A percentile compares a stretch with the other conserved stretches of the same genome.
Evolutionary conservation across 2,888 invertebrate genomes (phyloP).

Genomic region (Microchrysa polita): DNA sequence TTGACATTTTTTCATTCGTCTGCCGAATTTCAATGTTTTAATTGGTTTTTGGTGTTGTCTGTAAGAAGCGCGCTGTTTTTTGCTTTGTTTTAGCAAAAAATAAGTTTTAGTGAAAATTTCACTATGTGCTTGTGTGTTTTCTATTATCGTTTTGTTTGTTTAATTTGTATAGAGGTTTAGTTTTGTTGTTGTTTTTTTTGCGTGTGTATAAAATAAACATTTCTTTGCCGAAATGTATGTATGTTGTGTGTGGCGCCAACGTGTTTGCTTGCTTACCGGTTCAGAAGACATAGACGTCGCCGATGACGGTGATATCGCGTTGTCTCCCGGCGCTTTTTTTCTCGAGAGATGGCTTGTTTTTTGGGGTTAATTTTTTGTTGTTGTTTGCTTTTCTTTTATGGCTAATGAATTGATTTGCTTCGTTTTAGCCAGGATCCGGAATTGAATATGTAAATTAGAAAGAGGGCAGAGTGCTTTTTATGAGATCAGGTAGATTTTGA

Average conservation of each 20-base stretch:
- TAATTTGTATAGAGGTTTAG: neutral
- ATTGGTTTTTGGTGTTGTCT: slow-evolving; percentile 37
- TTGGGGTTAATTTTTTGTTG: no score
- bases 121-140: neutral
- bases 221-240: slow-evolving; percentile 1
- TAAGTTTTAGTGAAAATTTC: slow-evolving; percentile 15
- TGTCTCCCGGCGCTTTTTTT: neutral
- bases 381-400: neutral
- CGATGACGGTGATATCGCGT: no score
- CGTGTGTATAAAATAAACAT: slow-evolving; percentile 9
- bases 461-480: neutral
- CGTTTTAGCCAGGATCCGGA: slow-evolving; percentile 37
- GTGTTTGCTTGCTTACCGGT: slow-evolving; percentile 36
- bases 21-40: slow-evolving; percentile 24
- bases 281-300: neutral
- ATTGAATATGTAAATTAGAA: slow-evolving; percentile 42
- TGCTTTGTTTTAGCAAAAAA: no score
- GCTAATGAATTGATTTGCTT: slow-evolving; percentile 38
- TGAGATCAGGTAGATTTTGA: no score
- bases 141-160: no score
- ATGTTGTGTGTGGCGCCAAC: slow-evolving; percentile 34
- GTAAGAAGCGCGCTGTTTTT: neutral
- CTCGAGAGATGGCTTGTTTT: no score
- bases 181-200: slow-evolving; percentile 27
- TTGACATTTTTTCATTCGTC: no score